Evolutionary conservation across 2,797 vertebrate genomes (phyloP).

Genomic region (Octomys mimax): DNA sequence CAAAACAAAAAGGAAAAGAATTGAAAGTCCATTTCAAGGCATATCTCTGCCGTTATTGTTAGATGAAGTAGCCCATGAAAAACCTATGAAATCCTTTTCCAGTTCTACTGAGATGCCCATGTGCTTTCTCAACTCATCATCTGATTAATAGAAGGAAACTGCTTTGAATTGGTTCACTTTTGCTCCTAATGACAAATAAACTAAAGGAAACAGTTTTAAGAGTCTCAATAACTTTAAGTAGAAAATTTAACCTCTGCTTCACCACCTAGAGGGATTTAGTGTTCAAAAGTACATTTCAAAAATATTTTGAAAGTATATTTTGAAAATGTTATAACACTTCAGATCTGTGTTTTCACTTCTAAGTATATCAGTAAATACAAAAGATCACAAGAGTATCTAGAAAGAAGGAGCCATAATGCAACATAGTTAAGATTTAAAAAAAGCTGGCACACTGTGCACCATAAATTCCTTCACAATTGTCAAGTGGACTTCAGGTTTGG

Average conservation of each 20-base stretch:
- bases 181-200: neutral
- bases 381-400: neutral
- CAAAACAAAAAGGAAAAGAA: neutral
- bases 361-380: neutral
- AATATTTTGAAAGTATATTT: neutral
- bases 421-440: neutral
- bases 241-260: neutral
- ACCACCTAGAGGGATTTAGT: neutral
- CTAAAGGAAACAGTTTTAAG: conserved; percentile 31
- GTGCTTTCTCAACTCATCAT: neutral
- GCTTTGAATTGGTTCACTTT: conserved; percentile 25
- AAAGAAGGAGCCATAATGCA: neutral
- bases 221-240: conserved; percentile 48
- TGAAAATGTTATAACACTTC: neutral
- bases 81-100: neutral
- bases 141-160: neutral
- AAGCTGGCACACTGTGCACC: neutral
- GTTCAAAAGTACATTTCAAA: neutral
- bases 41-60: neutral
- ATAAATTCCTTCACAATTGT: neutral
- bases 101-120: neutral
- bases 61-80: neutral
- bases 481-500: neutral
- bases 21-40: neutral
- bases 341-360: neutral